Base-by-base conservation (phyloP, 2,113 vertebrate species). In the cat (Felis catus) region DNA sequence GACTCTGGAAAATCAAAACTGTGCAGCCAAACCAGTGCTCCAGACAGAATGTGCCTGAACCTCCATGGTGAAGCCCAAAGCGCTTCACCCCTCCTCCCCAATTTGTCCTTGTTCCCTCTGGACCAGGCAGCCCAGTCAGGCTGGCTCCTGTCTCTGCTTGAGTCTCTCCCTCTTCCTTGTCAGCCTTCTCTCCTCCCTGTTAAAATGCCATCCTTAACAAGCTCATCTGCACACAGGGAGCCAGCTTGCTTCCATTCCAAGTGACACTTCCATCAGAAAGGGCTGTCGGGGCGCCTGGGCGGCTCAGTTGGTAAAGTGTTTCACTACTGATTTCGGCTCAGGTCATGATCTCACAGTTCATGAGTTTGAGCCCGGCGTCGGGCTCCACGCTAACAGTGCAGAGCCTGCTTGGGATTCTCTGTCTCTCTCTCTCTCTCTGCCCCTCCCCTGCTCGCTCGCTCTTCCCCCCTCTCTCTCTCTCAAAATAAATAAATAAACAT, bases 171-270 rank as follows among this genome's bases (percentile, higher is more conserved):
- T 89, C 92, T 70, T 97, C 95, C 81, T 97, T 97, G 96, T 97
- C 55, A 91, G 2, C 33, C 58, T 14, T 45, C 21, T 96, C 85
- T 94, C 96, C 76, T 65, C 96, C 80, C 94, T 98, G 97, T 94
- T 96, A 97, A 97, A 98, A 96, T 66, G 95, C 97, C 97, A 96
- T 98, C 95, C 96, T 92, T 95, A 97, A 96, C 92, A 97, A 98
- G 91, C 81, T 98, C 96, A 97, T 98, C 94, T 97, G 91, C 97
- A 97, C 97, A 97, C 97, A 97, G 81, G 95, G 97, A 98, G 95
- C 97, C 98, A 98, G 97, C 94, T 97, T 98, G 98, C 97, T 98
- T 98, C 97, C 94, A 91, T 97, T 95, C 96, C 97, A 97, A 98
- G 96, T 94, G 97, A 97, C 93, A 97, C 86, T 91, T 96, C 97